These are phyloP conservation scores for Tinea trinotella DNA, from an alignment of 2,888 invertebrate genomes.

Conservation along the genomic window DNA sequence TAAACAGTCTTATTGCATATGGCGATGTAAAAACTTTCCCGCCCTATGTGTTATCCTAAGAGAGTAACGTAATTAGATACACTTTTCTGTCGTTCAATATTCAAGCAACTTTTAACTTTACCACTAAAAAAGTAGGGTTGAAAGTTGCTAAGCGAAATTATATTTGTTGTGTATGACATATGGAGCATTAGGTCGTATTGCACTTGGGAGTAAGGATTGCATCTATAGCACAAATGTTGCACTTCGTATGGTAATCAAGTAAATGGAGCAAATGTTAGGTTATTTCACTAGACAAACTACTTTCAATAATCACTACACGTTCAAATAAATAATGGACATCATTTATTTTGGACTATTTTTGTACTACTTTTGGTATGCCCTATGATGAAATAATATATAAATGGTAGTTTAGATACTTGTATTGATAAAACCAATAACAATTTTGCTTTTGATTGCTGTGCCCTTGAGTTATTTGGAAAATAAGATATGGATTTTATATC, in stretches of 20 bases:
- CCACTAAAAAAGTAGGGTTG: neutral
- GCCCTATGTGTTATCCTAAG: slow-evolving; percentile 12
- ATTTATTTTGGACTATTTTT: no score
- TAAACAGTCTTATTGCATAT: slow-evolving; percentile 8
- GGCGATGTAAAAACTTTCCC: slow-evolving; percentile 7
- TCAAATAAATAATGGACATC: no score
- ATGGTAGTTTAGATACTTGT: no score
- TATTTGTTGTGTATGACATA: slow-evolving; percentile 40
- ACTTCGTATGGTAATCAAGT: slow-evolving; percentile 2
- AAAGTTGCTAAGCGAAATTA: neutral
- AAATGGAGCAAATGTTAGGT: neutral
- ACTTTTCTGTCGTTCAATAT: neutral
- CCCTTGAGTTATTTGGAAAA: no score
- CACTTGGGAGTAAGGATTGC: slow-evolving; percentile 52
- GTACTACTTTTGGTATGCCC: no score
- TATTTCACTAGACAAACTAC: neutral
- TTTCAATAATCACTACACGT: no score
- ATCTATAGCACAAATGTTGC: slow-evolving; percentile 7
- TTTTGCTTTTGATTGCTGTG: no score
- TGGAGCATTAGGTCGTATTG: slow-evolving; percentile 60
- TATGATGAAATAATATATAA: no score
- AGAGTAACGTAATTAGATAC: slow-evolving; percentile 7
- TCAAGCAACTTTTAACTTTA: neutral
- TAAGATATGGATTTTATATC: no score
- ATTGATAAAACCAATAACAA: no score